Evolutionary conservation across 2,113 vertebrate species (phyloP).

Genomic region (Globicephala melas): DNA sequence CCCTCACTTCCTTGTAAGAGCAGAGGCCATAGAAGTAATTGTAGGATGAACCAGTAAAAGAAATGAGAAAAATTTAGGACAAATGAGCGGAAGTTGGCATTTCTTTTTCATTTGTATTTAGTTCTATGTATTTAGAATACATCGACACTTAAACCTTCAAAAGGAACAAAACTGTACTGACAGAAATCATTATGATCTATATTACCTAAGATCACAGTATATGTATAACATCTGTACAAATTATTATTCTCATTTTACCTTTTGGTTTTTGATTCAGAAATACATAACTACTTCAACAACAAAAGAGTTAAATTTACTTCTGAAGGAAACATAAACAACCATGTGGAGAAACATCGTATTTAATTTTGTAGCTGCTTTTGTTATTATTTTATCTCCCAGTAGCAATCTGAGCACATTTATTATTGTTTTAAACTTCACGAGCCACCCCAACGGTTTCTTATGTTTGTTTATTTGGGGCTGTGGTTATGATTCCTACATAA

Average conservation of each 20-base stretch:
- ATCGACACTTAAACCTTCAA: not conserved
- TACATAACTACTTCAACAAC: not conserved
- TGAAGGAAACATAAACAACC: constrained; percentile 12
- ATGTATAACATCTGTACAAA: not conserved
- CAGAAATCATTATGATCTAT: not conserved
- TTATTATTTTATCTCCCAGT: constrained; percentile 66
- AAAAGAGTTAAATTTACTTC: constrained; percentile 54
- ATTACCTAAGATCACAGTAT: not conserved
- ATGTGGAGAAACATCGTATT: constrained; percentile 27
- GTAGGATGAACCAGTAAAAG: not conserved
- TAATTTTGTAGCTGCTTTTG: constrained; percentile 35
- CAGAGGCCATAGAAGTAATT: not conserved
- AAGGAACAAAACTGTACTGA: not conserved
- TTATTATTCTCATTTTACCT: not conserved
- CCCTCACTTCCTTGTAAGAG: not conserved
- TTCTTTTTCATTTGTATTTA: not conserved
- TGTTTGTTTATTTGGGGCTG: constrained; percentile 70
- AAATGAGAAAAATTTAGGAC: not conserved
- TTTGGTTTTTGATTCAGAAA: not conserved
- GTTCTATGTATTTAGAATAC: not conserved
- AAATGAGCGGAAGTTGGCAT: not conserved
- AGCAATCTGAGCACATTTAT: constrained; percentile 66
- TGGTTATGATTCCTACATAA: constrained; percentile 71
- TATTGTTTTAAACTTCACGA: constrained; percentile 70
- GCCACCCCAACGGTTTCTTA: constrained; percentile 52